A percentile compares a stretch with the other conserved stretches of the same genome.
These are phyloP conservation scores for Gari tellinella DNA, from an alignment of 2,888 invertebrate genomes.

Conservation along the genomic window DNA sequence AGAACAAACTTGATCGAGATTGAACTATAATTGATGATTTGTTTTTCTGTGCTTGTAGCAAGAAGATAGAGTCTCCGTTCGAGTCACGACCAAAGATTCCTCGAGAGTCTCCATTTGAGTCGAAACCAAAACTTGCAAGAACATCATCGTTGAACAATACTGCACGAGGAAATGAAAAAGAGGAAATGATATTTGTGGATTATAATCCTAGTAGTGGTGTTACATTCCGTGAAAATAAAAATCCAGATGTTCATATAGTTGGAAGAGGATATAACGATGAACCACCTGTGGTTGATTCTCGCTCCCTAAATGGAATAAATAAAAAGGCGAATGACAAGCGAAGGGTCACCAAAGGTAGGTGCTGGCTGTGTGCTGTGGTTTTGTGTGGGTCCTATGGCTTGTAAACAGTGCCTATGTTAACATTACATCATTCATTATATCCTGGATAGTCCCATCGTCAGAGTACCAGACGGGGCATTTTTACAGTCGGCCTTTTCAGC, in stretches of 20 bases:
- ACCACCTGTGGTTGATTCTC: constrained; percentile 45
- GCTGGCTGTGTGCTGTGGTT: too few species aligned
- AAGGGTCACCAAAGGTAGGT: constrained; percentile 68
- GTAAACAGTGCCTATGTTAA: too few species aligned
- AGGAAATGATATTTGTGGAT: constrained; percentile 67
- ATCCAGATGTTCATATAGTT: constrained; percentile 81
- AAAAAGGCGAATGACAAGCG: constrained; percentile 66
- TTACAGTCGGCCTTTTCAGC: too few species aligned
- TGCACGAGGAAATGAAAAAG: constrained; percentile 49
- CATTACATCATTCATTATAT: too few species aligned
- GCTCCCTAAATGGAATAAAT: constrained; percentile 57
- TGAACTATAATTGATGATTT: too few species aligned
- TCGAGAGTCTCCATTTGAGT: constrained; percentile 71
- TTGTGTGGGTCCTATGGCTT: too few species aligned
- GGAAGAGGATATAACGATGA: constrained; percentile 81
- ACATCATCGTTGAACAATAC: constrained; percentile 61
- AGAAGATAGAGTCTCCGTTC: constrained; percentile 76
- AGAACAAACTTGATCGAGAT: too few species aligned
- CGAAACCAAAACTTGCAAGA: constrained; percentile 74
- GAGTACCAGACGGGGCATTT: too few species aligned
- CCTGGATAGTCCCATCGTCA: too few species aligned
- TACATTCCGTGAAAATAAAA: constrained; percentile 81
- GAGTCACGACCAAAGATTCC: constrained; percentile 74
- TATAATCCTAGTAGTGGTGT: constrained; percentile 80
- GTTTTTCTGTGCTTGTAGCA: constrained; percentile 59